Evolutionary conservation across 2,113 vertebrate species (phyloP).

Genomic region (Probosciger aterrimus): DNA sequence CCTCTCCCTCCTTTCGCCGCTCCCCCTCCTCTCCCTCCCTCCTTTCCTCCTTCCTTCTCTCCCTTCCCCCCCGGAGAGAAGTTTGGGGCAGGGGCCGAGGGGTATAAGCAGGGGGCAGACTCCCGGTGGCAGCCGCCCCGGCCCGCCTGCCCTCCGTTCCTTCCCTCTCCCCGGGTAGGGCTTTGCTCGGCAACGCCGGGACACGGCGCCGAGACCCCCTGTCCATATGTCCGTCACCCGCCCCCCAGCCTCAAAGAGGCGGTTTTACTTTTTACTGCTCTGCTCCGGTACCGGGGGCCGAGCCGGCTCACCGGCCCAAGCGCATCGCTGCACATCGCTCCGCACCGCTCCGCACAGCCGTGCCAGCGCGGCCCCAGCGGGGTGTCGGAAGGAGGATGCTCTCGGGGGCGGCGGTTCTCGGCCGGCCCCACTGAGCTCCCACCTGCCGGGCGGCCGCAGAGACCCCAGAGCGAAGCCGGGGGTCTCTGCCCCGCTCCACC

Average conservation of each 20-base stretch:
- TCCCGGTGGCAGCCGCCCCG: not conserved
- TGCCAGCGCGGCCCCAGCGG: not conserved
- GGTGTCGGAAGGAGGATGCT: not conserved
- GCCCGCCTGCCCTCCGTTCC: not conserved
- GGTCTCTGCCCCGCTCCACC: not conserved
- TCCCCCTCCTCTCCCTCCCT: not conserved
- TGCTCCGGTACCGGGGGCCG: not conserved
- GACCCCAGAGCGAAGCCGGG: not conserved
- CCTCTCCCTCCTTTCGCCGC: not conserved
- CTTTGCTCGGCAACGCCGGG: not conserved
- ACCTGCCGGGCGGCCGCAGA: not conserved
- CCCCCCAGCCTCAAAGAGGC: not conserved
- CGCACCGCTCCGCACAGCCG: not conserved
- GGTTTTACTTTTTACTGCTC: conserved; percentile 36
- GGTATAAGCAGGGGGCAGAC: not conserved
- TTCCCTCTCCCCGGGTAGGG: not conserved
- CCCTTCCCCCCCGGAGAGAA: not conserved
- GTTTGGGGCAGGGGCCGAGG: conserved; percentile 6
- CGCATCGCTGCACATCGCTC: not conserved
- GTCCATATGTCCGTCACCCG: not conserved
- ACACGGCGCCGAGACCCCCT: not conserved
- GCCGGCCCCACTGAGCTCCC: not conserved
- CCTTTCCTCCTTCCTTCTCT: not conserved
- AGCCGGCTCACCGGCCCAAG: not conserved
- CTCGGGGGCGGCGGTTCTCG: not conserved